These are phyloP conservation scores for Cathartes aura DNA, from an alignment of 2,113 vertebrate species.

Conservation along the genomic window DNA sequence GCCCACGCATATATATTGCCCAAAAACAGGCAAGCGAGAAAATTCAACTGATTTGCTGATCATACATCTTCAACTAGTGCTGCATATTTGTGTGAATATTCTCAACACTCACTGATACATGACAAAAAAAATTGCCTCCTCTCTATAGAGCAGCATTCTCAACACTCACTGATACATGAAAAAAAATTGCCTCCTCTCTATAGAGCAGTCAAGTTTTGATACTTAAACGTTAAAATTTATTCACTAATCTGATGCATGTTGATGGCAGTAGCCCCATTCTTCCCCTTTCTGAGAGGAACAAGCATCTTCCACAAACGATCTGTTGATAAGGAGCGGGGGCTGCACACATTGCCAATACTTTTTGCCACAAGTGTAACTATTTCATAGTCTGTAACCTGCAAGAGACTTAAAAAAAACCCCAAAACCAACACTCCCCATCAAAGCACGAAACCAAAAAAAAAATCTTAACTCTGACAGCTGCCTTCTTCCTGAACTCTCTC, in stretches of 20 bases:
- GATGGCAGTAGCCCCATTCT: neutral
- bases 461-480: neutral
- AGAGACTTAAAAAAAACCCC: neutral
- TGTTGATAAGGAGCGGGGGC: neutral
- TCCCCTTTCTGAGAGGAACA: neutral
- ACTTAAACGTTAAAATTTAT: neutral
- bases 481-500: neutral
- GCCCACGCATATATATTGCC: accelerated
- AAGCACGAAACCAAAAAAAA: neutral
- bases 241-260: neutral
- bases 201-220: neutral
- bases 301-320: neutral
- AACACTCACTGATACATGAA: neutral
- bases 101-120: neutral
- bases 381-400: neutral
- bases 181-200: neutral
- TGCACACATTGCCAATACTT: neutral
- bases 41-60: neutral
- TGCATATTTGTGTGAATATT: neutral
- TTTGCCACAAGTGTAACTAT: neutral
- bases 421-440: neutral
- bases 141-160: neutral
- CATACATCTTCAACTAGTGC: neutral
- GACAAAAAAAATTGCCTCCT: neutral
- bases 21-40: neutral